Evolutionary conservation across 2,113 vertebrate species (phyloP), one percentile per base, ranked within the genome.

Genomic region (Rutilus rutilus): DNA sequence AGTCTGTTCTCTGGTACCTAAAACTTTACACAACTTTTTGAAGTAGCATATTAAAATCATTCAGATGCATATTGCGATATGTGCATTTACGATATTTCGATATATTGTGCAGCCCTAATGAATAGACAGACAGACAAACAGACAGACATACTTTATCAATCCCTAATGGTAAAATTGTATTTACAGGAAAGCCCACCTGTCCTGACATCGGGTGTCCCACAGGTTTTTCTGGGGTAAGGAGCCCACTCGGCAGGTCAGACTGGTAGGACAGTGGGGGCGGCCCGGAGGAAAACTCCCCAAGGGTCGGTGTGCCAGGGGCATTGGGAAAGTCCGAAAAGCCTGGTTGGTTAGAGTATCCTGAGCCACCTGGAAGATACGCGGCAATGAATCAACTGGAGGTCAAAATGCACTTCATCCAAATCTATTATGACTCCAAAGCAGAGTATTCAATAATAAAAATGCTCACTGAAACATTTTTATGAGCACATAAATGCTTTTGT

Each of bases 311-410:
- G 86, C 95, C 93, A 0, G 97, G 95, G 1, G 95, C 92, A 0
- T 96, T 92, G 1, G 96, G 92, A 78, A 97, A 98, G 74, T 99
- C 98, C 0, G 96, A 91, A 85, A 97, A 98, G 45, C 94, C 94
- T 7, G 95, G 91, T 1, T 96, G 94, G 74, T 90, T 95, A 0
- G 96, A 92, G 92, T 97, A 98, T 85, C 93, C 94, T 78, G 97
- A 95, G 86, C 95, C 97, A 92, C 92, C 80, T 82, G 77, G n/a
- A 83, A 78, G 42, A 89, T 1, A 6, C 15, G 27, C 15, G 27
- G 15, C 3, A 74, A 15, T 21, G 25, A 11, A 42, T 21, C 10
- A n/a, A 2, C 9, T 23, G 36, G 4, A 73, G 19, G 33, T 42
- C 4, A 42, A 50, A 45, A 36, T 3, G 6, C 50, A 36, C 36